Conservation (phyloP, 2,113 vertebrate species). For the Chloropsis hardwickii region DNA sequence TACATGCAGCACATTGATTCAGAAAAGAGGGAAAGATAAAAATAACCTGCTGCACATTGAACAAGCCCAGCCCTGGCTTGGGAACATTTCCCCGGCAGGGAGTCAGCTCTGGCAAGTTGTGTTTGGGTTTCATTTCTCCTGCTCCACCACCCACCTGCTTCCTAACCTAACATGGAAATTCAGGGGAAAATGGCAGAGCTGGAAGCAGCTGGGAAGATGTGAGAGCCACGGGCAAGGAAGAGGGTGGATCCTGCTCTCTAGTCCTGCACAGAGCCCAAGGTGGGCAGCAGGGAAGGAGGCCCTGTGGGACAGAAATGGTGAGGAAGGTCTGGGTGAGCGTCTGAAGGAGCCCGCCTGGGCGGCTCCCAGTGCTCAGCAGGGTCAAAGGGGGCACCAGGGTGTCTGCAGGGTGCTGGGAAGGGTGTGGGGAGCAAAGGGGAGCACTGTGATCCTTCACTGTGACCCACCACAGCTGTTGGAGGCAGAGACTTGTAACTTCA, state of each 20-base stretch:
- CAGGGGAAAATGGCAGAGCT: not conserved
- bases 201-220: not conserved
- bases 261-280: not conserved
- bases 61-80: not conserved
- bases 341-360: not conserved
- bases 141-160: not conserved
- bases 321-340: not conserved
- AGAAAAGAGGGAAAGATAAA: not conserved
- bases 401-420: not conserved
- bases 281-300: not conserved
- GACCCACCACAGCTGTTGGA: fast-evolving
- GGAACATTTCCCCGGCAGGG: not conserved
- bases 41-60: not conserved
- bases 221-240: not conserved
- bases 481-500: not conserved
- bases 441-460: not conserved
- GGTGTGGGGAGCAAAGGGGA: fast-evolving
- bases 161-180: not conserved
- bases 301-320: not conserved
- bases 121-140: not conserved
- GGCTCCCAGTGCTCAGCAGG: fast-evolving
- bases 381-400: fast-evolving
- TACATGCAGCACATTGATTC: fast-evolving
- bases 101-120: not conserved
- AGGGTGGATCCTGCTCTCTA: not conserved